A percentile compares a stretch with the other conserved stretches of the same genome.
Evolutionary conservation across 2,888 invertebrate genomes (phyloP).

Genomic region (Caenorhabditis uteleia): DNA sequence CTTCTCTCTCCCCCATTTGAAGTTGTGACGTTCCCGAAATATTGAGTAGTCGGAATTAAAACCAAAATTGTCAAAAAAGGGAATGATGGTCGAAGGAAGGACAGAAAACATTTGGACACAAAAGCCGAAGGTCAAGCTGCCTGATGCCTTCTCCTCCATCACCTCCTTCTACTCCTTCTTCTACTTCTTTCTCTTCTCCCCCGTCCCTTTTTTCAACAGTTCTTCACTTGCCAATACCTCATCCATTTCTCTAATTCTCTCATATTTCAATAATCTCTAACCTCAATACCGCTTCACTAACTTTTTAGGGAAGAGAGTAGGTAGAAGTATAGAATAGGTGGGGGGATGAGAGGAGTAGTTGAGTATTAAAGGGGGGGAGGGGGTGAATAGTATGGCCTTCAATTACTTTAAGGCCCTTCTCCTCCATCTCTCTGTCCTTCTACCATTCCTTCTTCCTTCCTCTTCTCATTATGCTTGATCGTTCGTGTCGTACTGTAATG

Average conservation of each 20-base stretch:
- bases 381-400: constrained; percentile 15
- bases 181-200: background rate
- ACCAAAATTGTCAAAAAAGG: no score
- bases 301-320: constrained; percentile 12
- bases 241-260: no score
- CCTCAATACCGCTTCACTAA: constrained; percentile 43
- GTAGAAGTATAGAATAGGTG: background rate
- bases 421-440: constrained; percentile 1
- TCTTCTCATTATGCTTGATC: no score
- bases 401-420: constrained; percentile 17
- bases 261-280: no score
- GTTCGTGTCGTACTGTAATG: no score
- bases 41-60: no score
- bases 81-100: no score
- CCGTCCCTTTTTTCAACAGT: constrained; percentile 6
- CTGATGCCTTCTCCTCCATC: background rate
- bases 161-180: background rate
- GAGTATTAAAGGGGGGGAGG: background rate
- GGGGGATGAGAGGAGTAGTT: background rate
- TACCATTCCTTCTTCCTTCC: constrained; percentile 1
- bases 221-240: constrained; percentile 2
- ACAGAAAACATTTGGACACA: constrained; percentile 10
- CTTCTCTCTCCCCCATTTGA: no score
- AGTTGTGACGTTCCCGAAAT: no score
- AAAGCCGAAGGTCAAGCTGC: constrained; percentile 43